Conservation (phyloP, 2,797 vertebrate genomes). For the Chiloscyllium punctatum region DNA sequence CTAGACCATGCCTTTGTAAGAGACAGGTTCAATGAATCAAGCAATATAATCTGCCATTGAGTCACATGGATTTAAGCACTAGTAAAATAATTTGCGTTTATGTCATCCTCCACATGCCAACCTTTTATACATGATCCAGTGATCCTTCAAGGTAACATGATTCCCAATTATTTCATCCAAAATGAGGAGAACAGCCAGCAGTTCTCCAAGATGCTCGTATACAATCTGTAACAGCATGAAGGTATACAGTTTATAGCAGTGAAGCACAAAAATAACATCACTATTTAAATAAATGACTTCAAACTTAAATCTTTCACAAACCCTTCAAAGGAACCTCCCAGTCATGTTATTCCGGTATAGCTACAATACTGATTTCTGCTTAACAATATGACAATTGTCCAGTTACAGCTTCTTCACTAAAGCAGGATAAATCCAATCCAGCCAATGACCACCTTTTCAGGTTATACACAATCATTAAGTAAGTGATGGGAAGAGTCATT, state of each 20-base stretch:
- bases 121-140: slow-evolving; percentile 99
- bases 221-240: slow-evolving; percentile 63
- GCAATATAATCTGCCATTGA: not conserved
- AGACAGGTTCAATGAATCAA: too few species aligned
- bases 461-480: not conserved
- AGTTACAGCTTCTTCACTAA: too few species aligned
- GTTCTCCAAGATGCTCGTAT: slow-evolving; percentile 90
- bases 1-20: not conserved
- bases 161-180: slow-evolving; percentile 95
- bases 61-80: not conserved
- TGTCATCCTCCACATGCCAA: slow-evolving; percentile 47
- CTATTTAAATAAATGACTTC: not conserved
- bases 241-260: not conserved
- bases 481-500: not conserved
- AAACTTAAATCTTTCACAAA: not conserved
- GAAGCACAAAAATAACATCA: not conserved
- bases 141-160: slow-evolving; percentile 84
- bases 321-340: not conserved
- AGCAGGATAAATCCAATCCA: too few species aligned
- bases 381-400: not conserved
- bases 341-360: not conserved
- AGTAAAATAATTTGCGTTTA: not conserved
- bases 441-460: too few species aligned
- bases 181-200: slow-evolving; percentile 82
- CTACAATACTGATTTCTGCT: not conserved